A percentile compares a stretch with the other conserved stretches of the same genome.
Evolutionary conservation across 2,888 invertebrate species (phyloP).

Genomic region (Diarsia brunnea): DNA sequence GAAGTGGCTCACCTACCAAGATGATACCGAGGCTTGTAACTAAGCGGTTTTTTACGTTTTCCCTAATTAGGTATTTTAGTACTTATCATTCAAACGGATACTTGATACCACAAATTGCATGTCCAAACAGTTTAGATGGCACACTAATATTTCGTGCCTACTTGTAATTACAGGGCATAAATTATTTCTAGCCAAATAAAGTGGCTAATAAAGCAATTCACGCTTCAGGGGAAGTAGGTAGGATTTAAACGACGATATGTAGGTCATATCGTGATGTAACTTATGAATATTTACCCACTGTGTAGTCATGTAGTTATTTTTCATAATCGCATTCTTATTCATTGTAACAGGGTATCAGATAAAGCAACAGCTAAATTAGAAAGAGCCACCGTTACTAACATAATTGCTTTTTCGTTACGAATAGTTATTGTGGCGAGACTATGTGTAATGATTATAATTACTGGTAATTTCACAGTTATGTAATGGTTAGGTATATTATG

Average conservation of each 20-base stretch:
- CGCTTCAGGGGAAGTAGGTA: conserved; percentile 77
- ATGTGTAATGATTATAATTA: conserved; percentile 50
- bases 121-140: conserved; percentile 53
- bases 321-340: conserved; percentile 82
- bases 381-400: conserved; percentile 56
- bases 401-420: conserved; percentile 70
- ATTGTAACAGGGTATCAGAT: conserved; percentile 74
- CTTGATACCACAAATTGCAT: conserved; percentile 51
- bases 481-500: conserved; percentile 18
- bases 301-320: conserved; percentile 80
- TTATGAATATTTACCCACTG: conserved; percentile 75
- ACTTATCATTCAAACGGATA: too few species aligned
- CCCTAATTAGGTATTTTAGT: too few species aligned
- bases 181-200: conserved; percentile 69
- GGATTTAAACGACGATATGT: conserved; percentile 75
- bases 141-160: conserved; percentile 62
- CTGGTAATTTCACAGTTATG: conserved; percentile 29
- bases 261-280: conserved; percentile 82
- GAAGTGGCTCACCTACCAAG: background rate
- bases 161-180: conserved; percentile 66
- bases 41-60: conserved; percentile 16
- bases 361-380: conserved; percentile 70
- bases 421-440: conserved; percentile 63
- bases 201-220: conserved; percentile 77
- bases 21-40: conserved; percentile 4